Evolutionary conservation across 2,113 vertebrate species (phyloP).

Genomic region (Scomber colias): DNA sequence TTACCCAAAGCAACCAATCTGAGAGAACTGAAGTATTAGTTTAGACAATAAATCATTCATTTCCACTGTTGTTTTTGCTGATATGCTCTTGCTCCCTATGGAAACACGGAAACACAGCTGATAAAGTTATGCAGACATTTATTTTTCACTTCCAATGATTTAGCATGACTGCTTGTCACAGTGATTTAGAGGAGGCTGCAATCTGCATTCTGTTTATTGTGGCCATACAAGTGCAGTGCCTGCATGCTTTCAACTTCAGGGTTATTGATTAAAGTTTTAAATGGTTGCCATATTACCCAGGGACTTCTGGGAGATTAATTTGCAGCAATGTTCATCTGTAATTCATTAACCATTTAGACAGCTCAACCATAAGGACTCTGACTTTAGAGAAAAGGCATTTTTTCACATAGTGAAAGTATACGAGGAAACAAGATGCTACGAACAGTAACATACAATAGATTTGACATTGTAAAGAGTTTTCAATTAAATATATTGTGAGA

Average conservation of each 20-base stretch:
- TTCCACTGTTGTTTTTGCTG: slow-evolving; percentile 83
- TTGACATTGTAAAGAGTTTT: not conserved
- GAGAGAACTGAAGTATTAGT: slow-evolving; percentile 30
- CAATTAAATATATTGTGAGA: not conserved
- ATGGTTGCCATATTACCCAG: slow-evolving; percentile 98
- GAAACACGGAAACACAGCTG: slow-evolving; percentile 90
- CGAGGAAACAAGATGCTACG: slow-evolving; percentile 36
- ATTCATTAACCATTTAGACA: slow-evolving; percentile 99
- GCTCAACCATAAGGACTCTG: slow-evolving; percentile 94
- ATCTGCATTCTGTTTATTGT: slow-evolving; percentile 97
- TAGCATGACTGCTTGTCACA: slow-evolving; percentile 98
- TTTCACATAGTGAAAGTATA: slow-evolving; percentile 89
- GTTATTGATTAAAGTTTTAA: slow-evolving; percentile 99
- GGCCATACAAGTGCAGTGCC: slow-evolving; percentile 97
- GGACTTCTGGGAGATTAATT: slow-evolving; percentile 99
- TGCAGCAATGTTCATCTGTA: slow-evolving; percentile 98
- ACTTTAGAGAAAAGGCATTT: slow-evolving; percentile 95
- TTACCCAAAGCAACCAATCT: slow-evolving; percentile 29
- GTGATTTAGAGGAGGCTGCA: slow-evolving; percentile 94
- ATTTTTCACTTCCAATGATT: slow-evolving; percentile 95
- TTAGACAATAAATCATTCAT: slow-evolving; percentile 64
- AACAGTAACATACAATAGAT: slow-evolving; percentile 10
- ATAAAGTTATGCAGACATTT: slow-evolving; percentile 98
- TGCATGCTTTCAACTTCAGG: slow-evolving; percentile 98
- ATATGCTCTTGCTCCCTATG: slow-evolving; percentile 89